These are phyloP conservation scores for Oncorhynchus gorbuscha DNA, from an alignment of 2,113 vertebrate genomes.

Conservation along the genomic window DNA sequence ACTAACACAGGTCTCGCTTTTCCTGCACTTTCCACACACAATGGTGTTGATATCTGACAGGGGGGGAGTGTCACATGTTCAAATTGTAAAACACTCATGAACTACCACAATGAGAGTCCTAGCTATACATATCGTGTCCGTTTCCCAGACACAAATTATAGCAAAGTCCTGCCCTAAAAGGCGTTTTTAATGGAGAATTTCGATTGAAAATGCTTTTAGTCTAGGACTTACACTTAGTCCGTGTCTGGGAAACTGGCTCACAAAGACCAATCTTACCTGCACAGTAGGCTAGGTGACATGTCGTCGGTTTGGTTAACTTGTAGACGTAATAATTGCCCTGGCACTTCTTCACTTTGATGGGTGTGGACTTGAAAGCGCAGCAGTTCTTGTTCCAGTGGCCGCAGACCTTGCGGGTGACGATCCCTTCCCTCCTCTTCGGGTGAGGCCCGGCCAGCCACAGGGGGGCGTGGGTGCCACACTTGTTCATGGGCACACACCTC, in stretches of 20 bases:
- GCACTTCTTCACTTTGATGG: constrained; percentile 62
- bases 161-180: background rate
- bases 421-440: constrained; percentile 34
- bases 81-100: background rate
- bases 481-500: constrained; percentile 42
- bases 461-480: constrained; percentile 49
- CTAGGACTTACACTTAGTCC: background rate
- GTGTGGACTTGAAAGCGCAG: constrained; percentile 43
- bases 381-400: constrained; percentile 53
- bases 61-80: background rate
- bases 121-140: too few relatives aligned
- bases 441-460: constrained; percentile 55
- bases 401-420: constrained; percentile 47
- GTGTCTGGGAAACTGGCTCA: too few relatives aligned
- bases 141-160: background rate
- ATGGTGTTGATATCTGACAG: constrained; percentile 57
- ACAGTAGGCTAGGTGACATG: constrained; percentile 46
- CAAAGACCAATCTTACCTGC: constrained; percentile 28
- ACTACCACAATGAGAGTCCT: too few relatives aligned
- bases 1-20: constrained; percentile 49
- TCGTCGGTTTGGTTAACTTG: constrained; percentile 28
- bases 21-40: constrained; percentile 50
- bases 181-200: too few relatives aligned
- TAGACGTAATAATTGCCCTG: constrained; percentile 47
- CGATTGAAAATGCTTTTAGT: too few relatives aligned